Base-by-base conservation (phyloP, 2,113 vertebrate species). In the Sylvia atricapilla region DNA sequence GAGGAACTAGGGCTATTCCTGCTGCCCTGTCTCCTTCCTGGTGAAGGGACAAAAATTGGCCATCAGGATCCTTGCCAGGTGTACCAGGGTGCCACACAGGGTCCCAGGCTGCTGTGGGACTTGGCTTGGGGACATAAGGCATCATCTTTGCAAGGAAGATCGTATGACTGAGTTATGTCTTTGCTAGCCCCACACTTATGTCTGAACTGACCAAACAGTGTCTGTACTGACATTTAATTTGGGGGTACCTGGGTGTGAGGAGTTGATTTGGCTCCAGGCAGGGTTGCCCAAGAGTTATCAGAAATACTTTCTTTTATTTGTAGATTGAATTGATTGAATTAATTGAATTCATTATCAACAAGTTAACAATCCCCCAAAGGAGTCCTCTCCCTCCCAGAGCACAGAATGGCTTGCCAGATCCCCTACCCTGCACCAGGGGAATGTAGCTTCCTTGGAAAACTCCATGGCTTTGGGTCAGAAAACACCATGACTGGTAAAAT, bases 11-110 rank as follows among this genome's bases (percentile, higher is more conserved):
- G 14, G 17, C 11, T 44, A 39, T 43, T 70, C 41, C 67, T 35
- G 12, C 31, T 79, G 7, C 21, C 37, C 18, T 49, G 4, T 49
- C 15, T 15, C 24, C 9, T 79, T 64, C 44, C 31, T 31, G 22
- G 20, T 6, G 18, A 66, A 85, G 30, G 37, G 18, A 53, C 20
- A 30, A 82, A 87, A 75, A 68, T 0, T 68, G 5, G 7, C 37
- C 22, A 5, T 8, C 4, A 31, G 0, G 1, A 20, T 62, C 50
- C n/a, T 82, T 50, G 5, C 20, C 21, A 78, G 37, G 11, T 41
- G 41, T 68, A 15, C 17, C 8, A 24, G 27, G 27, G 15, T 67
- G 21, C 11, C 14, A 41, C 2, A 1, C 0, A 1, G 9, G 3
- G 22, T 41, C 16, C 41, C 21, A 52, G 49, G 5, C 47, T 72